Base-by-base conservation (phyloP, 2,797 vertebrate species). In the Poeciliopsis gracilis region DNA sequence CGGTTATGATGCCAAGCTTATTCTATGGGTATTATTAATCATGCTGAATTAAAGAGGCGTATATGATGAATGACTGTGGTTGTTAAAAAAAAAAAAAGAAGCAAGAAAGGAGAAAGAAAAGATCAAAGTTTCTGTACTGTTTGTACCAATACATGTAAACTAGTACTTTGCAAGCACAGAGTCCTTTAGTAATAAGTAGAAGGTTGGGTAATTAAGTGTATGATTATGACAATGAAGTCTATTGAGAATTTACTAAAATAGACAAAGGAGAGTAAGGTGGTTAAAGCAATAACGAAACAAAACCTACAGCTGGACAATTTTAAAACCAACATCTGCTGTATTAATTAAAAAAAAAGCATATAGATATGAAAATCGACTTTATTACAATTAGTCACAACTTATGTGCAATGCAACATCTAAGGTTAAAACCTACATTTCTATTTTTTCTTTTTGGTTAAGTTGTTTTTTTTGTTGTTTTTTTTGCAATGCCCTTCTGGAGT, bases 21-120 rank as follows among this genome's bases (percentile, higher is more conserved):
- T 87, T 87, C 77, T 85, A 83, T 88, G 81, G 85, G 83, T 87
- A 90, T 92, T 92, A 91, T 89, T 91, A 90, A 93, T 91, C 90
- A 90, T 85, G 73, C 87, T 91, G 75, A 83, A 77, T 77, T 84
- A 89, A 80, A 77, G 74, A 87, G 76, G 73, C 76, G 87, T 88
- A 61, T 83, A 85, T 90, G 90, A 93, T 87, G 79, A 90, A 89
- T 72, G 41, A 77, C 38, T 78, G 81, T n/a, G 73, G 86, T 82
- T 49, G 4, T 77, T 84, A 77, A 72, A 76, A 82, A 83, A 20
- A 75, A 72, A 63, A 80, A 67, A 80, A 86, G 38, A 10, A 74
- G 80, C 81, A 71, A 71, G 78, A 77, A 55, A 72, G 45, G 43
- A 79, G 61, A 76, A 74, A 72, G 69, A 81, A 69, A 78, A 86